phyloP scores from a whole-genome alignment of 1,140 invertebrate species.

The Polypedilum pembai region DNA sequence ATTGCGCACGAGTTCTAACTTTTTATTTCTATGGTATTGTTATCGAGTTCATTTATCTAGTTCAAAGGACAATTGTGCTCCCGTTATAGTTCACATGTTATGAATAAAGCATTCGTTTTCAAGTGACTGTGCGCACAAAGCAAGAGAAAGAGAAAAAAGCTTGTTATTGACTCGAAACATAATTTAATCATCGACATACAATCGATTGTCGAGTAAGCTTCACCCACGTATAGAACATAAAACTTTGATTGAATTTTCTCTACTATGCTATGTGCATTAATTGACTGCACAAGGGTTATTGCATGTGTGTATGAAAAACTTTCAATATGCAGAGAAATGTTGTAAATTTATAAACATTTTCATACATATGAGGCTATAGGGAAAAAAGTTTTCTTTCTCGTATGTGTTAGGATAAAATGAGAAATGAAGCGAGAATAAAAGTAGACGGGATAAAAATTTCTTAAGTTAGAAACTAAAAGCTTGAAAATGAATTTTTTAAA shows the following conservation, averaged over 20 bases:
- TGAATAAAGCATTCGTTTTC: not conserved
- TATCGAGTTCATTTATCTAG: not conserved
- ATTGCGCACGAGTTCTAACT: no score
- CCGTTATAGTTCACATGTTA: not conserved
- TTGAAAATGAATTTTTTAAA: no score
- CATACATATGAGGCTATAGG: no score
- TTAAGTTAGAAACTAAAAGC: no score
- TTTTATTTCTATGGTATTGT: not conserved
- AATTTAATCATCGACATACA: conserved; percentile 14
- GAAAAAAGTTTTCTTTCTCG: no score
- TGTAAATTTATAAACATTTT: no score
- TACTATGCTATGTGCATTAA: not conserved
- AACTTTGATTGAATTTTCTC: conserved; percentile 7
- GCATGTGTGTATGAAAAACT: not conserved
- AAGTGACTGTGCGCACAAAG: not conserved
- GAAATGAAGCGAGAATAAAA: no score
- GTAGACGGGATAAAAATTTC: no score
- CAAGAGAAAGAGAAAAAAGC: not conserved
- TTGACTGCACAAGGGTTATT: not conserved
- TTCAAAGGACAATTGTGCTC: not conserved
- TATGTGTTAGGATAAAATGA: no score
- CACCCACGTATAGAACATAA: not conserved
- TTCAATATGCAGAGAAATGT: not conserved
- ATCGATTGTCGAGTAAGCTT: not conserved
- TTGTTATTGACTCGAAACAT: conserved; percentile 13